Conservation (phyloP, 23 tunicate genomes). For the Styela clava region DNA sequence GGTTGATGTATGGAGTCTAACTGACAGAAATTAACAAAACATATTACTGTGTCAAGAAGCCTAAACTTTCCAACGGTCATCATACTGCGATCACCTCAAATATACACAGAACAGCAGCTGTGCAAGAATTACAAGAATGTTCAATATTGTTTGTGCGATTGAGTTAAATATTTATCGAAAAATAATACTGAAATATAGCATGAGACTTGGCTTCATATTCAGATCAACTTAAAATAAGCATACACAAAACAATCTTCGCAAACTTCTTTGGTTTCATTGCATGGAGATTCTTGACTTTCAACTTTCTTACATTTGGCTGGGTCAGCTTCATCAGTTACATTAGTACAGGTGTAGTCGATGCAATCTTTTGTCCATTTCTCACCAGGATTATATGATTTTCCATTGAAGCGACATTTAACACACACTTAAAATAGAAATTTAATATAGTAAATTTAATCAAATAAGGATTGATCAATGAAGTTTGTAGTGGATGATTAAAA, state of each 20-base stretch:
- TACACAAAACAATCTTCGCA: constrained; percentile 48
- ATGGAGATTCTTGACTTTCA: constrained; percentile 18
- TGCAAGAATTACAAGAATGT: no score
- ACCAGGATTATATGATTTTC: constrained; percentile 27
- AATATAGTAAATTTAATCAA: no score
- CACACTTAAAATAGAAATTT: constrained; percentile 28
- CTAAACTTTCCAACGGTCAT: no score
- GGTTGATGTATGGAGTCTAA: no score
- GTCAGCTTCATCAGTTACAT: constrained; percentile 23
- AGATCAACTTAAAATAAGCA: not conserved
- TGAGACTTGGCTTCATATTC: no score
- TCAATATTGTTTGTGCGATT: no score
- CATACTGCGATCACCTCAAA: no score
- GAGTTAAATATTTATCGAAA: no score
- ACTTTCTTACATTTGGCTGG: constrained; percentile 28
- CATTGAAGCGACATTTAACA: constrained; percentile 30
- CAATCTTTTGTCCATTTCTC: constrained; percentile 48
- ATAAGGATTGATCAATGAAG: not conserved
- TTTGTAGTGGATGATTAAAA: not conserved
- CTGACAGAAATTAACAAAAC: no score
- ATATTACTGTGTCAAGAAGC: no score
- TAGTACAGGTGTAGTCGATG: constrained; percentile 40
- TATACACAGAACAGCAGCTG: no score
- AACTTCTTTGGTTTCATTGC: constrained; percentile 34
- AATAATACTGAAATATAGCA: no score